Conservation (phyloP, 2,888 invertebrate genomes). For the Troilus luridus region DNA sequence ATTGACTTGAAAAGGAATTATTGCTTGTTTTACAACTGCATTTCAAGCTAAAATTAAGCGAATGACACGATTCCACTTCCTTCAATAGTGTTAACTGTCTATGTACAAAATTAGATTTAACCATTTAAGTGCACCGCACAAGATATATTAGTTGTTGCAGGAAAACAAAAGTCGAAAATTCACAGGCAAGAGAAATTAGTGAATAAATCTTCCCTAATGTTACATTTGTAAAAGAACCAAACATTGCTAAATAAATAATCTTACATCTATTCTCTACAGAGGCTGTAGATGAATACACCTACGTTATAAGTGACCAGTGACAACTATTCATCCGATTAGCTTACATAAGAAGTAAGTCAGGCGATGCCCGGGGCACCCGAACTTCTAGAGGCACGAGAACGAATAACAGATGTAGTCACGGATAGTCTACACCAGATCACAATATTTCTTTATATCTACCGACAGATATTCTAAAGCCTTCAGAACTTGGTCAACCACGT, state of each 20-base stretch:
- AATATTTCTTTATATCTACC: slow-evolving; percentile 25
- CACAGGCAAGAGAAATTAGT: no score
- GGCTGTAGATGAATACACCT: not conserved
- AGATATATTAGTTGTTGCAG: no score
- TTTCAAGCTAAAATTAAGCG: no score
- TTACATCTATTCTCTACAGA: not conserved
- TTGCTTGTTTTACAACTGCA: no score
- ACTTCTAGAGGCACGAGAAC: not conserved
- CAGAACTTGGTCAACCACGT: slow-evolving; percentile 10
- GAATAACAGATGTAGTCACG: slow-evolving; percentile 5
- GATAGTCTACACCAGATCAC: slow-evolving; percentile 14
- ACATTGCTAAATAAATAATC: not conserved
- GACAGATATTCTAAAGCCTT: not conserved
- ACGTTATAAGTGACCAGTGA: not conserved
- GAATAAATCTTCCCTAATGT: no score
- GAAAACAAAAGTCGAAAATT: no score
- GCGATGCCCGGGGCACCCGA: not conserved
- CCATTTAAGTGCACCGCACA: no score
- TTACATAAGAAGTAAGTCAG: not conserved
- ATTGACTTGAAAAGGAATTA: no score
- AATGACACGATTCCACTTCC: no score
- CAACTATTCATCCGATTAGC: not conserved
- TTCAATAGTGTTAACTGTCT: no score
- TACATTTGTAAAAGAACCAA: not conserved
- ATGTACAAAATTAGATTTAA: no score